Evolutionary conservation across 92 coral and sea anemone genomes (phyloP), one percentile per base, ranked within the genome.

Genomic region (Pocillopora meandrina): DNA sequence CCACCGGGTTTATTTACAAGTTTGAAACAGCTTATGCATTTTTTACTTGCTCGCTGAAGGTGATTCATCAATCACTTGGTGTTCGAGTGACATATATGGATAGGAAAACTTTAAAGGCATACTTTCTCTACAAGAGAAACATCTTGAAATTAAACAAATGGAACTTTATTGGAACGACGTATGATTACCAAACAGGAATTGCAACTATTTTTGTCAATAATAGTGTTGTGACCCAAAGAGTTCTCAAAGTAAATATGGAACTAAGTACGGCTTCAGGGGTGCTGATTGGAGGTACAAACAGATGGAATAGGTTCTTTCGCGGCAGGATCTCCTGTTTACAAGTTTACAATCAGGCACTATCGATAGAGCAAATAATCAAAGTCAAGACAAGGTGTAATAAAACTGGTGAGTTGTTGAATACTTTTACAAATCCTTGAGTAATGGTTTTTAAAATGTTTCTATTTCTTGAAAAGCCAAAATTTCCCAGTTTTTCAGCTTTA

Each of bases 301-400:
- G 42, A 10, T 71, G 74, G 36, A 78, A 47, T 12, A 18, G 61
- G 1, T 77, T 35, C 35, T 84, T 89, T 61, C 76, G 72, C 9
- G 92, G 92, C 21, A 80, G 77, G 60, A 87, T 87, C 78, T 87
- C 90, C 34, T 87, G 90, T 61, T 26, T 87, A 20, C 90, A 87
- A 72, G 83, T 87, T 42, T 87, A 80, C 49, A 67, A 87, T 42
- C 86, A 84, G 15, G 75, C 90, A 13, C 73, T 87, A 70, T 79
- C 90, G 2, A 76, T 79, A 42, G 90, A 87, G 47, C 90, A 87
- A 87, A 84, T 80, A 16, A 67, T 83, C 15, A 59, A 79, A 35
- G 64, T 87, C 17, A 72, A 79, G 58, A 26, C 78, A 55, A 74
- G 78, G 63, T 74, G 78, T 8, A 74, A 74, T n/a, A 61, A 74